Conservation (phyloP, 2,797 vertebrate species). For the Lepilemur septentrionalis region DNA sequence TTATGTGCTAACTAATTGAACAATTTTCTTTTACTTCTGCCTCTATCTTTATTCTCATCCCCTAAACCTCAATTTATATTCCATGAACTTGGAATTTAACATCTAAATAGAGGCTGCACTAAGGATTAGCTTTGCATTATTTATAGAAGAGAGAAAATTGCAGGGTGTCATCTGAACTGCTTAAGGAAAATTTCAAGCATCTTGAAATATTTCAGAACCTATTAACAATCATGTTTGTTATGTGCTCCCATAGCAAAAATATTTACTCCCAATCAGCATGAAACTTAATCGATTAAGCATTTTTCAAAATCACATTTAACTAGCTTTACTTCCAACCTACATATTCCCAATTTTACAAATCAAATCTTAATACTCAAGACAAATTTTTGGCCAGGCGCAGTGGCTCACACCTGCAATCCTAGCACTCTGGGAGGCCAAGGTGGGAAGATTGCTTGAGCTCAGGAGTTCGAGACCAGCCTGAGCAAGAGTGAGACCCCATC, state of each 20-base stretch:
- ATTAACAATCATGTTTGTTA: background rate
- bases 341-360: background rate
- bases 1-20: background rate
- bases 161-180: background rate
- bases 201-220: conserved; percentile 18
- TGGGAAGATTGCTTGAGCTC: too few relatives aligned
- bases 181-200: conserved; percentile 23
- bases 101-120: background rate
- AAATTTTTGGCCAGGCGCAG: background rate
- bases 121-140: conserved; percentile 1
- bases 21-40: background rate
- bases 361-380: background rate
- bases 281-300: background rate
- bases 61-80: background rate
- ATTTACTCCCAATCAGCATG: background rate
- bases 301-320: conserved; percentile 24
- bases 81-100: conserved; percentile 34
- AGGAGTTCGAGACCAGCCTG: too few relatives aligned
- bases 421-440: too few relatives aligned
- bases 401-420: too few relatives aligned
- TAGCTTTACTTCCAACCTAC: background rate
- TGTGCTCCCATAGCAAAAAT: background rate
- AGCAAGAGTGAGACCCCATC: too few relatives aligned
- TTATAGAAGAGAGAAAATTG: conserved; percentile 36
- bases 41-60: background rate